Evolutionary conservation across 2,797 vertebrate species (phyloP).

Genomic region (Galagoides demidoff): DNA sequence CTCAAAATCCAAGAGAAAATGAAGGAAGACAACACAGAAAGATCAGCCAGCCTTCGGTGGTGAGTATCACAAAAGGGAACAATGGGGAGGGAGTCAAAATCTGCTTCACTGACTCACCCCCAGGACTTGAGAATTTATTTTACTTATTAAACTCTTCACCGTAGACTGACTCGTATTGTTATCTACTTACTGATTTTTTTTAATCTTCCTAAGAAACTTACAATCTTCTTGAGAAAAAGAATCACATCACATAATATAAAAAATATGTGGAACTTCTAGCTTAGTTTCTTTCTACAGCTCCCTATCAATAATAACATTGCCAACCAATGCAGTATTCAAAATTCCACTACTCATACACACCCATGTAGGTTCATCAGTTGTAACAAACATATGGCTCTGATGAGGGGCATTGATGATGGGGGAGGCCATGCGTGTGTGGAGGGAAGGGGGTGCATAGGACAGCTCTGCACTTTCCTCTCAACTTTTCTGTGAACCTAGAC

Average conservation of each 20-base stretch:
- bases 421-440: no score
- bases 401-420: background rate
- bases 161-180: background rate
- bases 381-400: background rate
- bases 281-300: background rate
- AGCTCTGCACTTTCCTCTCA: background rate
- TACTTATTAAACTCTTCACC: background rate
- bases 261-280: background rate
- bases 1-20: slow-evolving; percentile 6
- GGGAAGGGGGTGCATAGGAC: no score
- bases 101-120: background rate
- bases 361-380: background rate
- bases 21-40: background rate
- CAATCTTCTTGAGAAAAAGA: background rate
- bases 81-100: background rate
- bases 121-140: background rate
- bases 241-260: background rate
- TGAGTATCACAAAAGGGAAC: background rate
- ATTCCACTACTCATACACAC: background rate
- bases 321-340: background rate
- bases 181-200: background rate
- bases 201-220: slow-evolving; percentile 36
- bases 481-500: background rate
- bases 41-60: background rate
- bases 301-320: background rate